These are phyloP conservation scores for Vimba vimba DNA, from an alignment of 2,113 vertebrate genomes.

Conservation along the genomic window DNA sequence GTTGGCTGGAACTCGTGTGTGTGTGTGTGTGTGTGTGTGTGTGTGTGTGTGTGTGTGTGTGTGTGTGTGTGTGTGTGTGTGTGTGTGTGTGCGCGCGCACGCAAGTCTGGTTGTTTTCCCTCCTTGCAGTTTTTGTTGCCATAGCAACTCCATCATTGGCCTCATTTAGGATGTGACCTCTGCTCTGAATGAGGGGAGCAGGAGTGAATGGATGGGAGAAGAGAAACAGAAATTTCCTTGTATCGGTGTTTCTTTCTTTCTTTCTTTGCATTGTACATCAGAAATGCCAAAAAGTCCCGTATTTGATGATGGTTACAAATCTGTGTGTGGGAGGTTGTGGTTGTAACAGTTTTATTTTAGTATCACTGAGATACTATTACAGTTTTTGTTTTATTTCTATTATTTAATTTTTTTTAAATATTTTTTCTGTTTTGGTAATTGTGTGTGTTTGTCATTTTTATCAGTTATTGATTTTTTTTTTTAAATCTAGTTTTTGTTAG, in stretches of 20 bases:
- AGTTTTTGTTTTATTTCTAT: background rate
- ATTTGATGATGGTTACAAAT: background rate
- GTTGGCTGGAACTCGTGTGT: background rate
- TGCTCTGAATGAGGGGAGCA: constrained; percentile 62
- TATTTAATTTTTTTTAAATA: no score
- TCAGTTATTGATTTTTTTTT: no score
- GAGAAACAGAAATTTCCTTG: background rate
- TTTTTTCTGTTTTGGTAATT: no score
- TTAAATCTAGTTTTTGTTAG: no score
- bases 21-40: background rate
- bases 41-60: background rate
- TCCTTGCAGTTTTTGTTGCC: constrained; percentile 60
- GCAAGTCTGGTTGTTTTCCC: constrained; percentile 17
- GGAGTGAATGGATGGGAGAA: constrained; percentile 44
- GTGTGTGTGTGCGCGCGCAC: background rate
- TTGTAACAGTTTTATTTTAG: background rate
- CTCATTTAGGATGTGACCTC: constrained; percentile 71
- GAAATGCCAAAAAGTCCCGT: background rate
- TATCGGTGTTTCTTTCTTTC: background rate
- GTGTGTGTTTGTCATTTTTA: no score
- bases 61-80: background rate
- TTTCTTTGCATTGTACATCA: background rate
- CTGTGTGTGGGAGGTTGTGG: background rate
- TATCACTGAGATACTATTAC: background rate
- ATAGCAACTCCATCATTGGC: constrained; percentile 71